Percentiles rank a stretch among this genome's conserved stretches.
Evolutionary conservation across 2,797 vertebrate genomes (phyloP).

Genomic region (Sebastes hopkinsi): DNA sequence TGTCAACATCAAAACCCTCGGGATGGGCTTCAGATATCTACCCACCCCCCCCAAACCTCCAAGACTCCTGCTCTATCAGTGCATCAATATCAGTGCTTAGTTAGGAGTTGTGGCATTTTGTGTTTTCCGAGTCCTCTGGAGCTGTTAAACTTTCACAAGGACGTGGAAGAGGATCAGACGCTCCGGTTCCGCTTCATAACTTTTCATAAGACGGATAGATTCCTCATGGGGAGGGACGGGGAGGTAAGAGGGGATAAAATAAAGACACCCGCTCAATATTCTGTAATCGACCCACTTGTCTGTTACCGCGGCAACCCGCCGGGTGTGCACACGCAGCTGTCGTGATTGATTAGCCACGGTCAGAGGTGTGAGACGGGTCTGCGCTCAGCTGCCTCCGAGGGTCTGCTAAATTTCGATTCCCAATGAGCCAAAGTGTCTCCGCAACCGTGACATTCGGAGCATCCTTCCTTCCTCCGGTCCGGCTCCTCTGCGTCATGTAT

Average conservation of each 20-base stretch:
- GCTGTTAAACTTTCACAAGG: slow-evolving; percentile 31
- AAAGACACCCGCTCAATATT: slow-evolving; percentile 62
- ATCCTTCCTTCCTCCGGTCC: not conserved
- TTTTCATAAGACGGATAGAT: slow-evolving; percentile 39
- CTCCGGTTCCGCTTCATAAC: slow-evolving; percentile 17
- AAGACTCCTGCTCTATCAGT: not conserved
- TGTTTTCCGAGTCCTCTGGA: not conserved
- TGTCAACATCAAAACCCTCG: slow-evolving; percentile 1
- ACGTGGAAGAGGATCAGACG: slow-evolving; percentile 26
- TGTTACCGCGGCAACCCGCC: slow-evolving; percentile 62
- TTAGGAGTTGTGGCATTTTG: slow-evolving; percentile 7
- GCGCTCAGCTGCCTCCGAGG: slow-evolving; percentile 26
- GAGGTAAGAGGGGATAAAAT: slow-evolving; percentile 17
- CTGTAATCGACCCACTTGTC: slow-evolving; percentile 61
- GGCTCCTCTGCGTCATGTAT: not conserved
- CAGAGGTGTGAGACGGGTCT: slow-evolving; percentile 44
- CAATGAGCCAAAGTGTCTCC: slow-evolving; percentile 21
- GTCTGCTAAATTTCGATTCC: slow-evolving; percentile 32
- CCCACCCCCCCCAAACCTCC: not conserved
- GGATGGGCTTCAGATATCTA: not conserved
- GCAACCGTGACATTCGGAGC: slow-evolving; percentile 5
- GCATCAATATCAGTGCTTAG: slow-evolving; percentile 1
- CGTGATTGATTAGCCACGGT: slow-evolving; percentile 64
- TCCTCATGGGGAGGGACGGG: not conserved
- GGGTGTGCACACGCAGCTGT: slow-evolving; percentile 47